phyloP scores from a whole-genome alignment of 2,888 invertebrate species.

The Tricholauxania praeusta region DNA sequence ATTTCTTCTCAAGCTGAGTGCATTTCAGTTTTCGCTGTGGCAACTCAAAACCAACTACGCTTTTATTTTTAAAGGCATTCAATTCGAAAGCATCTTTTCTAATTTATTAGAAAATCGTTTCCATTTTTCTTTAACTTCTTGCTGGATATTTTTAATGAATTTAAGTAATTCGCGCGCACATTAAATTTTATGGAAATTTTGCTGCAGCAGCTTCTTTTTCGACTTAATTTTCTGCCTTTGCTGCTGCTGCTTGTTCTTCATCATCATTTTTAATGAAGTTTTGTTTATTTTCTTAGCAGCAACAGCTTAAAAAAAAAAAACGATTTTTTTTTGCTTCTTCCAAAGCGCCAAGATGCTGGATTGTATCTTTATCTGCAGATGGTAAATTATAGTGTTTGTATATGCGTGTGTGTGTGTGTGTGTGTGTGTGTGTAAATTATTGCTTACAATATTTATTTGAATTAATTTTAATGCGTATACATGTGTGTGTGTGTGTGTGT shows the following conservation, averaged over 20 bases:
- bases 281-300: slow-evolving; percentile 31
- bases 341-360: neutral
- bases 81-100: too few relatives aligned
- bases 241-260: too few relatives aligned
- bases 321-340: neutral
- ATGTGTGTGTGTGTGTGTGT: slow-evolving; percentile 9
- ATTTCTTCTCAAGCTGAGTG: too few relatives aligned
- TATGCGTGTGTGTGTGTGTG: slow-evolving; percentile 13
- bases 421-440: slow-evolving; percentile 22
- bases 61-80: too few relatives aligned
- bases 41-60: too few relatives aligned
- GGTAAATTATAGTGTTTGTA: slow-evolving; percentile 1
- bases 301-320: neutral
- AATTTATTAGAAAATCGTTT: too few relatives aligned
- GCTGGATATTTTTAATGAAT: neutral
- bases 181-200: slow-evolving; percentile 20
- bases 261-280: slow-evolving; percentile 21
- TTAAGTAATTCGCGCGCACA: slow-evolving; percentile 31
- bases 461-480: slow-evolving; percentile 21
- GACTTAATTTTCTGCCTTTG: neutral
- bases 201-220: neutral
- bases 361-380: slow-evolving; percentile 2
- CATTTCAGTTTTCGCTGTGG: too few relatives aligned
- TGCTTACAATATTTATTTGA: slow-evolving; percentile 30
- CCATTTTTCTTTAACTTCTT: neutral